These are phyloP conservation scores for Enteromius trimaculatus DNA, from an alignment of 2,797 vertebrate genomes.

Conservation along the genomic window DNA sequence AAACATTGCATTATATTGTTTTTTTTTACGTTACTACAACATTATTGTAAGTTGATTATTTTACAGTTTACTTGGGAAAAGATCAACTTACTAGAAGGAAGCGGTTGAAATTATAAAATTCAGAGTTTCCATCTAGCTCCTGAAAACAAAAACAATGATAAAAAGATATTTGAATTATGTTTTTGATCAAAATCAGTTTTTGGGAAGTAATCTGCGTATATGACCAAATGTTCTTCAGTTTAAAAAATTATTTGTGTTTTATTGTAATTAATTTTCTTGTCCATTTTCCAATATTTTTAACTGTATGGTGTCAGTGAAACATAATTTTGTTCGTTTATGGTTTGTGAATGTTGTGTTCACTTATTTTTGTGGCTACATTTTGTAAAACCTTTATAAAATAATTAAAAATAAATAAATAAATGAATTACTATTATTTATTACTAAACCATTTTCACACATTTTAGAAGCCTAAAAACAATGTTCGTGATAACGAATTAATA, in stretches of 20 bases:
- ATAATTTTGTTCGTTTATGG: background rate
- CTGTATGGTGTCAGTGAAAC: background rate
- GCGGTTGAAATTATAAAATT: constrained; percentile 73
- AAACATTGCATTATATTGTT: background rate
- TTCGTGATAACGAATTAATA: background rate
- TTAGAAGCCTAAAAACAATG: background rate
- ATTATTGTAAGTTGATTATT: background rate
- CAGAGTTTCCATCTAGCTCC: constrained; percentile 83
- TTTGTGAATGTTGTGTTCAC: background rate
- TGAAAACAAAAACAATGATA: constrained; percentile 64
- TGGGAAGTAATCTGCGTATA: background rate
- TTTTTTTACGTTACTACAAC: background rate
- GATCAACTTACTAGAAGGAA: constrained; percentile 79
- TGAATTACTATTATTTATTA: background rate
- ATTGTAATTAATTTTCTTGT: too few relatives aligned
- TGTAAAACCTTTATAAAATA: background rate
- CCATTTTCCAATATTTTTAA: background rate
- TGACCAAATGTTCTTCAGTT: background rate
- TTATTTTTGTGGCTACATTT: background rate
- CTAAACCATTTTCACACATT: background rate
- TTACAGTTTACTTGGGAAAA: background rate
- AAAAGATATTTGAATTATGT: background rate
- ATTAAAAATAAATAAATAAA: background rate
- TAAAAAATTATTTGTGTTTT: background rate
- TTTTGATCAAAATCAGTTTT: background rate